Base-by-base conservation (phyloP, 2,113 vertebrate species). In the Empidonax alnorum region DNA sequence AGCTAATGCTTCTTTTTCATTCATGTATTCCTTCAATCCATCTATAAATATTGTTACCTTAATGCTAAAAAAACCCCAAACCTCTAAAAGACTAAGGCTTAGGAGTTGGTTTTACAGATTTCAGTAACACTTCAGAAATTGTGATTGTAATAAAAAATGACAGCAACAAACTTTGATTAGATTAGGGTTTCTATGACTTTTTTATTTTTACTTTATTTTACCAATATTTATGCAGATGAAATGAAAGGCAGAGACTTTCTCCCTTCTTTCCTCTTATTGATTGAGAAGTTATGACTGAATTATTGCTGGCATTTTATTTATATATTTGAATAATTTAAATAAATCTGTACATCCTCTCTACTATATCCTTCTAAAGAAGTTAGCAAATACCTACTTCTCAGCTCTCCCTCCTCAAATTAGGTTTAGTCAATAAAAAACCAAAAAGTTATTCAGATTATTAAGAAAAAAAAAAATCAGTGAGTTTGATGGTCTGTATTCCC, bases 241-340 rank as follows among this genome's bases (percentile, higher is more conserved):
- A 79, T 39, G 23, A 94, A 59, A 93, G 47, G 33, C 39, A 37
- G 22, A 72, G 19, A 85, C 18, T 59, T 93, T 89, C 5, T 78
- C 22, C 24, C 13, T 94, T 15, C 35, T 97, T 97, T 96, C 62
- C 63, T 91, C 33, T 95, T 97, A 79, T 41, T 93, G 94, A 97
- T 97, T 93, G 95, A 93, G 46, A 96, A 85, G 49, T 90, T 93
- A 93, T 44, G 82, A 96, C 44, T 91, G 78, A 97, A 94, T 94
- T 96, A 94, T 88, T 90, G 44, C 84, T 94, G 63, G 53, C 30
- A 93, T 83, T 65, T 97, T 96, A 91, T 77, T 95, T 52, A 91
- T 92, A 96, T 96, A 55, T 61, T 55, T 95, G 78, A 96, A 96
- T 96, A 96, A 96, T 96, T 97, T 93, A 95, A 97, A 94, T 93